Base-by-base conservation (phyloP, 2,797 vertebrate genomes). In the Eulemur mongoz region DNA sequence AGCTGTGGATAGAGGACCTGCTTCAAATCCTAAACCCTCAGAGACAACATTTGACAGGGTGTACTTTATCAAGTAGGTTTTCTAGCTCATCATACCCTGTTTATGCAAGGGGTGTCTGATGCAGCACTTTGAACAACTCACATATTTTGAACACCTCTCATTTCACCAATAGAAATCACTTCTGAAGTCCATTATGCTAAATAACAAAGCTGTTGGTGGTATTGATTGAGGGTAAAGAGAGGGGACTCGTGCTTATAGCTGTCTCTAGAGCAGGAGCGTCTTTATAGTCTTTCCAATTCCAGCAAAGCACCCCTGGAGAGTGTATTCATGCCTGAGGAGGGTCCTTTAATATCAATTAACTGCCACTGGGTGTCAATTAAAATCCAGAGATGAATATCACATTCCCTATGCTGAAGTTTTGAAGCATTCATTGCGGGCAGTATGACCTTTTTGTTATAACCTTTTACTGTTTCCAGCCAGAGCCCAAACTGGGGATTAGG, bases 41-140 rank as follows among this genome's bases (percentile, higher is more conserved):
- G 65, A 65, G 25, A 40, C 40, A 52, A 20, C 30, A 2, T 70
- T 27, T 7, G 8, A 25, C 73, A 93, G 78, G 25, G 5, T 7
- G 0, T 2, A 6, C 0, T 0, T 38, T 27, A 13, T 4, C 38
- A 52, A 5, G 11, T 4, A 65, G 15, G n/a, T 40, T 87, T 75
- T 65, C 80, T 38, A 79, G 30, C 59, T 48, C 18, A 38, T 32
- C 61, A 40, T 1, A 27, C 20, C 45, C 35, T 8, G 27, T 13
- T 22, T 40, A 50, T 82, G 18, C 5, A 50, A 91, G 73, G 52
- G 30, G 61, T 7, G 14, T 72, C 45, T 61, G 52, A 57, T 18
- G 69, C 45, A 48, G 38, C 14, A 43, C 27, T 89, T 78, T 20
- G 54, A 43, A 35, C 57, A 80, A 3, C 32, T 57, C 22, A 22